A percentile compares a stretch with the other conserved stretches of the same genome.
Evolutionary conservation across 2,113 vertebrate genomes (phyloP).

Genomic region (Scolopax mira): DNA sequence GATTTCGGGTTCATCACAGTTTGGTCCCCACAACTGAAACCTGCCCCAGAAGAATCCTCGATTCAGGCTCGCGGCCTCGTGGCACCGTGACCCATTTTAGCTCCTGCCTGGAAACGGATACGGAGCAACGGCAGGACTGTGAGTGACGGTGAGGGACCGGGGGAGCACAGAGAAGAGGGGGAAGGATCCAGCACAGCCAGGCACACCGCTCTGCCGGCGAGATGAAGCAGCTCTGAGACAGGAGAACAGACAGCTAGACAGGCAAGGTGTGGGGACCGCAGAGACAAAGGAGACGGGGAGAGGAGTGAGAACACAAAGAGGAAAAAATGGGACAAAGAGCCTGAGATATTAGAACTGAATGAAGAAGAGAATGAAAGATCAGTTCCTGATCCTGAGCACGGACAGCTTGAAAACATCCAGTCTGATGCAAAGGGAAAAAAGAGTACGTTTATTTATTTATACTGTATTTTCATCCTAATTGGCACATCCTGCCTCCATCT

Average conservation of each 20-base stretch:
- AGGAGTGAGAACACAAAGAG: neutral
- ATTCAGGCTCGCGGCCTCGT: neutral
- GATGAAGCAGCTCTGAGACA: neutral
- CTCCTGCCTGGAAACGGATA: neutral
- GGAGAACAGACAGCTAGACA: neutral
- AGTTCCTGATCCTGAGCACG: neutral
- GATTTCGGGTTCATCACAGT: neutral
- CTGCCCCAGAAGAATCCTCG: neutral
- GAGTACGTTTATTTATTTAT: conserved; percentile 43
- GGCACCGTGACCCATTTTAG: neutral
- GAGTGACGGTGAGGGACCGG: neutral
- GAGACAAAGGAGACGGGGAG: neutral
- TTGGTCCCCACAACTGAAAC: neutral
- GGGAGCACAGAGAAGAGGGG: neutral
- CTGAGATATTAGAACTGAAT: neutral
- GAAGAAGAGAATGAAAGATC: too few species aligned
- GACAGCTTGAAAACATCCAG: conserved; percentile 24
- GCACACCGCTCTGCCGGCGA: neutral
- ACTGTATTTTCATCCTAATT: conserved; percentile 39
- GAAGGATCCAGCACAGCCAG: neutral
- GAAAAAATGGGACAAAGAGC: neutral
- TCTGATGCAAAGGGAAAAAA: neutral
- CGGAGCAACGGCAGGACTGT: neutral
- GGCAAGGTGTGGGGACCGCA: neutral
- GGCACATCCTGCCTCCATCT: conserved; percentile 42